Base-by-base conservation (phyloP, 2,113 vertebrate species). In the Numida meleagris region DNA sequence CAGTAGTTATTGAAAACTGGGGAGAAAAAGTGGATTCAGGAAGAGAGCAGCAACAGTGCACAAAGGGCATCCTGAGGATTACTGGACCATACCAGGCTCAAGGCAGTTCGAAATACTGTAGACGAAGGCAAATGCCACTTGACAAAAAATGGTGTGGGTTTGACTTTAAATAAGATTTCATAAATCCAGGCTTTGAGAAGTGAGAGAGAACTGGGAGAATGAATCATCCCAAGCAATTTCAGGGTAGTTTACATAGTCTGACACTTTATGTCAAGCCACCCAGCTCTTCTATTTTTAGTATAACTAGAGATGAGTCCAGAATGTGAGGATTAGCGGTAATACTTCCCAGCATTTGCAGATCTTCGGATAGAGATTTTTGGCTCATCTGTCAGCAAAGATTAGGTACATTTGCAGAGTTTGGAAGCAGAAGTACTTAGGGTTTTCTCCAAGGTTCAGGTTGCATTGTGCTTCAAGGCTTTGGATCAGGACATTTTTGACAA, bases 151-250 rank as follows among this genome's bases (percentile, higher is more conserved):
- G 2, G 14, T n/a, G 18, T 68, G 50, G 10, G 13, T 51, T 82
- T 94, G 82, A 55, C 73, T 94, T 94, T 85, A 89, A 94, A 67
- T 71, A 92, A 87, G 42, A 50, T 76, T 83, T 91, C 46, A 86
- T 82, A 93, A 91, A 94, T 62, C 79, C n/a, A 55, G 34, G 38
- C 21, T 89, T 63, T 74, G 42, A 51, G 55, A 77, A 76, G 21
- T 8, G 25, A 91, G 71, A 83, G 59, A 58, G 45, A 55, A 80
- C 59, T 77, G 67, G 40, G 55, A 84, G 45, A 94, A 89, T 82
- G 55, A 96, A 94, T 96, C 67, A 92, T 85, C 55, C 33, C 59
- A 76, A 94, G 46, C 34, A 82, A 86, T 87, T 96, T 91, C 63
- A 87, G 46, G 27, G 38, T 46, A 77, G 86, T 94, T 96, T 94